Evolutionary conservation across 1,140 invertebrate genomes (phyloP).

Genomic region (Arion vulgaris): DNA sequence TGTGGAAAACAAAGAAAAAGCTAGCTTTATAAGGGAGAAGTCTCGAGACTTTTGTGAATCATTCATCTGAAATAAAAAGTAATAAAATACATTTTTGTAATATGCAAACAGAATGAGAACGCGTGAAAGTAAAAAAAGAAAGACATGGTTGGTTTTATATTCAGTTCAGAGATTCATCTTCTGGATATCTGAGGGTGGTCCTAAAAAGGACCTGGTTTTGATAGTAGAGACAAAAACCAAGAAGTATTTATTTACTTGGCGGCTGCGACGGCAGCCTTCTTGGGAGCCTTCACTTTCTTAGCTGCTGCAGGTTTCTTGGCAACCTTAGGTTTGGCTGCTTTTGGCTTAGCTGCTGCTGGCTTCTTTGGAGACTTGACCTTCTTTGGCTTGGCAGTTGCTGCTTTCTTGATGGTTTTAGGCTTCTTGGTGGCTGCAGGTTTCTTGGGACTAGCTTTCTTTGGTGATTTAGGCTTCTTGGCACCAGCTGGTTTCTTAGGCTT

Average conservation of each 20-base stretch:
- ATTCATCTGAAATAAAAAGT: too few species aligned
- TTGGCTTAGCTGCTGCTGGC: slow-evolving; percentile 16
- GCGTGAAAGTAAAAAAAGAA: too few species aligned
- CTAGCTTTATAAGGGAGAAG: too few species aligned
- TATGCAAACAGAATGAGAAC: too few species aligned
- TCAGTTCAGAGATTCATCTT: not conserved
- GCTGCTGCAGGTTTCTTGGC: slow-evolving; percentile 40
- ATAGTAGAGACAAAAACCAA: not conserved
- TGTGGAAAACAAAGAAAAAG: too few species aligned
- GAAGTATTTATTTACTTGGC: slow-evolving; percentile 8
- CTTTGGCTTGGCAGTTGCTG: slow-evolving; percentile 18
- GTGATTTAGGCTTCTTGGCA: slow-evolving; percentile 41
- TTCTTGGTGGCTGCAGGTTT: slow-evolving; percentile 26
- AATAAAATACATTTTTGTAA: too few species aligned
- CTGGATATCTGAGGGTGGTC: not conserved
- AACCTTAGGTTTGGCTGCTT: slow-evolving; percentile 43
- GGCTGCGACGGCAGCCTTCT: slow-evolving; percentile 39
- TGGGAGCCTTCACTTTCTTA: slow-evolving; percentile 47
- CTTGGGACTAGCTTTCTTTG: slow-evolving; percentile 23
- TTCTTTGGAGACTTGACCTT: slow-evolving; percentile 38
- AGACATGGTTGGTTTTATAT: not conserved
- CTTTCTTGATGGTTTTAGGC: too few species aligned
- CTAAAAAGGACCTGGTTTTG: not conserved
- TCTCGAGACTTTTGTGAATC: too few species aligned
- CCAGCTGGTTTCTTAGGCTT: slow-evolving; percentile 27